Evolutionary conservation across 2,888 invertebrate genomes (phyloP).

Genomic region (Oligia strigilis): DNA sequence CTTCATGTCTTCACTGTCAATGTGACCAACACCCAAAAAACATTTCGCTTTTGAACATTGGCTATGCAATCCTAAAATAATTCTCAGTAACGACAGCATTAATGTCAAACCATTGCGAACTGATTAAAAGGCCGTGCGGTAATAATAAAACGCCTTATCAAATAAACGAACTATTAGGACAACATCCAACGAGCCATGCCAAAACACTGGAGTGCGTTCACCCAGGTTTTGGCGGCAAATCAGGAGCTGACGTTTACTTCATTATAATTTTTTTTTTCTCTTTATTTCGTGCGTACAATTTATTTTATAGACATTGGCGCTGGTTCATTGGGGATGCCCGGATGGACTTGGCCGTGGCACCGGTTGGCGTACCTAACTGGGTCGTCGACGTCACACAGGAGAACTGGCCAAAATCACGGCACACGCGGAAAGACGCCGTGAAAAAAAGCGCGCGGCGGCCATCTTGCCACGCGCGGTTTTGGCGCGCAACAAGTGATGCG

Average conservation of each 20-base stretch:
- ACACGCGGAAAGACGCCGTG: conserved; percentile 86
- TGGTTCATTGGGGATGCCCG: conserved; percentile 89
- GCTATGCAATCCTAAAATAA: conserved; percentile 49
- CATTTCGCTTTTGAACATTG: conserved; percentile 43
- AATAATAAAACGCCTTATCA: conserved; percentile 82
- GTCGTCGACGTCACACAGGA: conserved; percentile 88
- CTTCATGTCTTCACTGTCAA: conserved; percentile 37
- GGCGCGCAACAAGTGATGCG: conserved; percentile 75
- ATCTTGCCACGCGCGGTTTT: conserved; percentile 85
- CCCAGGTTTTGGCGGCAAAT: conserved; percentile 89
- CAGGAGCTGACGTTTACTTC: conserved; percentile 85
- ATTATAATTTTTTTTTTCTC: conserved; percentile 87
- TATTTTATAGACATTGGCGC: conserved; percentile 91
- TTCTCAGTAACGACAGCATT: conserved; percentile 41
- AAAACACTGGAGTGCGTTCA: conserved; percentile 89
- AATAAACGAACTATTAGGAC: conserved; percentile 88
- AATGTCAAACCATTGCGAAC: conserved; percentile 47
- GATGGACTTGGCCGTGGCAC: conserved; percentile 90
- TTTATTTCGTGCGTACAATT: conserved; percentile 86
- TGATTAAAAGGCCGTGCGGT: conserved; percentile 61
- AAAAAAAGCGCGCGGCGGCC: conserved; percentile 82
- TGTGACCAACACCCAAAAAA: conserved; percentile 55
- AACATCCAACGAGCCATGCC: conserved; percentile 86
- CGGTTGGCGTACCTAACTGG: conserved; percentile 89
- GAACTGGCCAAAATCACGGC: conserved; percentile 88